Conservation (phyloP, 2,113 vertebrate species). For the Coracopsis vasa region DNA sequence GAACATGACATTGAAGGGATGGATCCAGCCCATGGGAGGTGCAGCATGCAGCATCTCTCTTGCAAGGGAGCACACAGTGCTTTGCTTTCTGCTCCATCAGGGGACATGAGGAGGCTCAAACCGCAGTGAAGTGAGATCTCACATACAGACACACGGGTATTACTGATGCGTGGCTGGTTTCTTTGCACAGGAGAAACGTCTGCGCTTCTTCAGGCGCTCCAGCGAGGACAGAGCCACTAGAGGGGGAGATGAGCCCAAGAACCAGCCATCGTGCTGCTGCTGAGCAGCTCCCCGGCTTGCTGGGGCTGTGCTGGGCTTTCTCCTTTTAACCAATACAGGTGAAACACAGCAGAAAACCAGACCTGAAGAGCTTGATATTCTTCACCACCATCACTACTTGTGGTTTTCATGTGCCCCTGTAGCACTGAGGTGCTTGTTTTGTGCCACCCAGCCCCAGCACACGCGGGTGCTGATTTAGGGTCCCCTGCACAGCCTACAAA, state of each 20-base stretch:
- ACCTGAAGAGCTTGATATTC: background rate
- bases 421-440: background rate
- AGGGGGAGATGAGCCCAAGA: background rate
- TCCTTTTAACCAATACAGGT: background rate
- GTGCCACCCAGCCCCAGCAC: background rate
- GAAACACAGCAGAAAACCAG: background rate
- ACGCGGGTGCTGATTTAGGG: rapidly evolving
- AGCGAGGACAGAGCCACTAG: background rate
- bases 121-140: rapidly evolving
- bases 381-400: background rate
- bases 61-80: background rate
- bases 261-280: rapidly evolving
- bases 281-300: background rate
- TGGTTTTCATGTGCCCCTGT: background rate
- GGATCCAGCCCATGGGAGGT: background rate
- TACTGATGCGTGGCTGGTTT: background rate
- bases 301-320: background rate
- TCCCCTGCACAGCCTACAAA: background rate
- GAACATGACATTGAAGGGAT: background rate
- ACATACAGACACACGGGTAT: rapidly evolving
- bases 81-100: background rate
- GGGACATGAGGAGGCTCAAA: background rate
- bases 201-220: background rate
- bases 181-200: background rate
- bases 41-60: rapidly evolving